Evolutionary conservation across 2,113 vertebrate genomes (phyloP), one percentile per base, ranked within the genome.

Genomic region (Trogon surrucura): DNA sequence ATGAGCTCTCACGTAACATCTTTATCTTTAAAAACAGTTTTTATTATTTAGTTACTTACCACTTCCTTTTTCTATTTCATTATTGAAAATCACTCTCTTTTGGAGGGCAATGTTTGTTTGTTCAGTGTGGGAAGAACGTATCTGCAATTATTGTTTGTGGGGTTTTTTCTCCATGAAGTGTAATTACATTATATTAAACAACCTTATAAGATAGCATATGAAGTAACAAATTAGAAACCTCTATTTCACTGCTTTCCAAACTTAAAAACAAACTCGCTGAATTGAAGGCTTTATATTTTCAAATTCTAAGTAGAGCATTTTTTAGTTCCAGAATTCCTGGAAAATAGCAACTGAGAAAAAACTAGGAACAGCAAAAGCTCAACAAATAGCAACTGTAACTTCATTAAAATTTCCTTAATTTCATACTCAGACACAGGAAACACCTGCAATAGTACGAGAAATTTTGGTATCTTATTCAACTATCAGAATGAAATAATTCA

Each of bases 271-370:
- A 91, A 85, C 80, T 87, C 91, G 96, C 32, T 96, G 93, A 98
- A 97, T 74, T 97, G 96, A 98, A 95, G 82, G 84, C 74, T 89
- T 93, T 90, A 57, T 92, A 92, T 96, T 98, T 98, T 86, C 94
- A 97, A 95, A 97, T 98, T 97, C 98, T 96, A 93, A 98, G 95
- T 96, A 97, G 77, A 97, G 95, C 96, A 85, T 96, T 97, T 98
- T 96, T 97, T 82, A 96, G 97, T 97, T 93, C 97, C 93, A 97
- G 95, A 95, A 96, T 98, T 98, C 98, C 98, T 98, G 97, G 98
- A 99, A 99, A 98, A 97, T 95, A 89, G 93, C 90, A 93, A 84
- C 94, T 96, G 74, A 96, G 95, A 95, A 97, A 94, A 96, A 97
- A 94, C 93, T 81, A 96, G 50, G 70, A 87, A 83, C 67, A 32